phyloP scores from a whole-genome alignment of 2,888 invertebrate species.

The Drosophila koepferae region DNA sequence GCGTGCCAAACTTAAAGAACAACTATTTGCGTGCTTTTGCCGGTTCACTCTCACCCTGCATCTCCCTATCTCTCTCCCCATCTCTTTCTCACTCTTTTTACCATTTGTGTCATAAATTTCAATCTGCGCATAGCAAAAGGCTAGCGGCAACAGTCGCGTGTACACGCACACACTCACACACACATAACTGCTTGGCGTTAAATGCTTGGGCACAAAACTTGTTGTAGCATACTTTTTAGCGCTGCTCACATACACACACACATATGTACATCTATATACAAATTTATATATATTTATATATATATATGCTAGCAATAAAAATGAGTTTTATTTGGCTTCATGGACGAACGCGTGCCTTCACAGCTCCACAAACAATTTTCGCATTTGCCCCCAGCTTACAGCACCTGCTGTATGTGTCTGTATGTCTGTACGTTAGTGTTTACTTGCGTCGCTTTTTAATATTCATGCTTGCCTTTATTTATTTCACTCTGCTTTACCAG shows the following conservation, averaged over 20 bases:
- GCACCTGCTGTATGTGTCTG: conserved; percentile 19
- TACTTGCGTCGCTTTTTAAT: conserved; percentile 62
- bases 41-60: no score
- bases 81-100: neutral
- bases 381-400: conserved; percentile 30
- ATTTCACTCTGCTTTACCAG: conserved; percentile 28
- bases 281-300: conserved; percentile 12
- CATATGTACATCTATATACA: conserved; percentile 23
- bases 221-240: conserved; percentile 67
- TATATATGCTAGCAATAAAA: conserved; percentile 65
- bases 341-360: conserved; percentile 57
- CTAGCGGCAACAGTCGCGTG: conserved; percentile 21
- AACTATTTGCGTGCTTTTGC: neutral
- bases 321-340: conserved; percentile 68
- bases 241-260: conserved; percentile 30
- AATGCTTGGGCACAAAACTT: conserved; percentile 54
- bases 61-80: neutral
- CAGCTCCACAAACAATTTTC: conserved; percentile 39
- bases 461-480: conserved; percentile 64
- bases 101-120: conserved; percentile 70
- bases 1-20: conserved; percentile 23
- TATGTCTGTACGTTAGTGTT: conserved; percentile 21
- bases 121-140: conserved; percentile 48
- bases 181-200: conserved; percentile 34
- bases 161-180: neutral